Evolutionary conservation across 2,888 invertebrate species (phyloP).

Genomic region (Sphaerophoria rueppellii): DNA sequence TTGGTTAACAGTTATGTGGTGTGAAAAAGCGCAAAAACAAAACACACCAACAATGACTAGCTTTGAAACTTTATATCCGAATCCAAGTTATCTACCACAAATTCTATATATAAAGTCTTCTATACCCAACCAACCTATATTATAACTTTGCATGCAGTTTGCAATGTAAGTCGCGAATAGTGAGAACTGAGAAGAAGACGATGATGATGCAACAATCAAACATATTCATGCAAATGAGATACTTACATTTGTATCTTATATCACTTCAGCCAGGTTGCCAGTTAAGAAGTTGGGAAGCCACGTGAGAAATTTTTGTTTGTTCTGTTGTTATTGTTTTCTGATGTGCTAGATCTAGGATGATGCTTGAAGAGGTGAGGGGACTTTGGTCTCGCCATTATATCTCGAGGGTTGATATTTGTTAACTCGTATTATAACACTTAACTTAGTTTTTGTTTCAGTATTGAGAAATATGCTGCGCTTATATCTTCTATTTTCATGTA

Average conservation of each 20-base stretch:
- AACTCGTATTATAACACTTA: conserved; percentile 32
- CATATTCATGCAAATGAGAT: conserved; percentile 65
- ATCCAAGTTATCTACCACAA: conserved; percentile 5
- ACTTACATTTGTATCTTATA: conserved; percentile 50
- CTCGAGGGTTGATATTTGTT: conserved; percentile 11
- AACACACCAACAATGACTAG: conserved; percentile 15
- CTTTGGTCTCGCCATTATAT: conserved; percentile 3
- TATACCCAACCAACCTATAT: neutral
- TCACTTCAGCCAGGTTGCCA: conserved; percentile 25
- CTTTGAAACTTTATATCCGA: conserved; percentile 56
- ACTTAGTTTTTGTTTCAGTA: conserved; percentile 57
- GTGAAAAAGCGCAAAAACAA: conserved; percentile 7
- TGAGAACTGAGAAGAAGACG: neutral
- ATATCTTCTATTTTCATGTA: conserved; percentile 48
- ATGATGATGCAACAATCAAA: conserved; percentile 66
- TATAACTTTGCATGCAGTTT: neutral
- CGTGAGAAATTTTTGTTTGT: conserved; percentile 42
- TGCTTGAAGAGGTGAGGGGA: neutral
- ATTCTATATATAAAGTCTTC: neutral
- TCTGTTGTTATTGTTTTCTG: conserved; percentile 37
- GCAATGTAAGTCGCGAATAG: neutral
- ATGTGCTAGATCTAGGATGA: conserved; percentile 14
- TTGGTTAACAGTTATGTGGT: conserved; percentile 28
- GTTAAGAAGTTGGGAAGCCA: conserved; percentile 47
- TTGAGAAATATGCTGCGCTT: conserved; percentile 56